A percentile compares a stretch with the other conserved stretches of the same genome.
Evolutionary conservation across 2,113 vertebrate species (phyloP).

Genomic region (Ctenodactylus gundi): DNA sequence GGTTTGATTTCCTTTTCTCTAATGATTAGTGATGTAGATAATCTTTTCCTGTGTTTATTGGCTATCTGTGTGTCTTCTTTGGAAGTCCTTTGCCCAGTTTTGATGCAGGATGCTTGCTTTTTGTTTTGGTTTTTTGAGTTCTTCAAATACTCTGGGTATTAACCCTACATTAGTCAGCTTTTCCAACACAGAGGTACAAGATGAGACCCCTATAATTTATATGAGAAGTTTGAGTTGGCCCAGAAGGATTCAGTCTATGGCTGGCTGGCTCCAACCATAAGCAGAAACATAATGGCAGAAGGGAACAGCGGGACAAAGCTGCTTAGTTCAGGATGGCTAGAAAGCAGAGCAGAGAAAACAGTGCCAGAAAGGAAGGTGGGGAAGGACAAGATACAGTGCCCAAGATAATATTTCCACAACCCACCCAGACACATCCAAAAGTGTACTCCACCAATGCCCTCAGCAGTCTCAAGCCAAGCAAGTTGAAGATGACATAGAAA

Average conservation of each 20-base stretch:
- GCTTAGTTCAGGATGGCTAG: neutral
- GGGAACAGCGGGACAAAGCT: neutral
- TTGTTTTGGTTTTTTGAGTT: neutral
- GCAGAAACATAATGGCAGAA: neutral
- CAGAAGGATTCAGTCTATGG: neutral
- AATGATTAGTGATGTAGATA: neutral
- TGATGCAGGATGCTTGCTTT: slow-evolving; percentile 2
- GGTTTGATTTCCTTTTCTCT: neutral
- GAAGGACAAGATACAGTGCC: neutral
- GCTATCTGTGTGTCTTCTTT: neutral
- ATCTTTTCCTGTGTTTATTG: slow-evolving; percentile 3
- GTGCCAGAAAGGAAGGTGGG: neutral
- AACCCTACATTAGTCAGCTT: no score
- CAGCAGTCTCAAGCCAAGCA: neutral
- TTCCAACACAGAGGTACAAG: no score
- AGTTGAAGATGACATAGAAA: neutral
- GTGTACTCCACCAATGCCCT: neutral
- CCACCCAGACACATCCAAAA: no score
- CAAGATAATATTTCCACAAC: neutral
- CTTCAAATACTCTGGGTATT: slow-evolving; percentile 44
- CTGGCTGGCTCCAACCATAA: neutral
- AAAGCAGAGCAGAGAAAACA: neutral
- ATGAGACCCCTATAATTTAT: no score
- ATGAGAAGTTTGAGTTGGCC: neutral
- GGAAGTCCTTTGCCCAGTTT: neutral